phyloP scores from a whole-genome alignment of 1,140 invertebrate genomes.

The Achroia grisella region DNA sequence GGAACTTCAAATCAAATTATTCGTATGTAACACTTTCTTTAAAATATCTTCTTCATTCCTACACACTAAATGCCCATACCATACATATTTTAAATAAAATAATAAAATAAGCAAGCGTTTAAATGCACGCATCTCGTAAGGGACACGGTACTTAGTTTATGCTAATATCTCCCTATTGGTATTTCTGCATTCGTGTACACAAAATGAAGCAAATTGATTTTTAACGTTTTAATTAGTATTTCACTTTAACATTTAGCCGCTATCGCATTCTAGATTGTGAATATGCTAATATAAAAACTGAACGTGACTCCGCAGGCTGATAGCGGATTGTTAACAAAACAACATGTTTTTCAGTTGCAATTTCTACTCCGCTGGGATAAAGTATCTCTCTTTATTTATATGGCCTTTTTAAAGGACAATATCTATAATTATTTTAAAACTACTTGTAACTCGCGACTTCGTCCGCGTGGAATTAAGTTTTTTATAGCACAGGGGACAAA shows the following conservation, averaged over 20 bases:
- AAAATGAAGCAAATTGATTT: slow-evolving; percentile 35
- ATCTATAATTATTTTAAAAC: too few species aligned
- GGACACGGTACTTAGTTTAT: slow-evolving; percentile 23
- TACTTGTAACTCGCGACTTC: too few species aligned
- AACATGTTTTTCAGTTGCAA: too few species aligned
- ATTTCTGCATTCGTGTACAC: slow-evolving; percentile 20
- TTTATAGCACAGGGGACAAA: too few species aligned
- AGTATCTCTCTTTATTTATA: too few species aligned
- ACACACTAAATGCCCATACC: too few species aligned
- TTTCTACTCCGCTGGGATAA: too few species aligned
- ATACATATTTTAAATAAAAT: slow-evolving; percentile 15
- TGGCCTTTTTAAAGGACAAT: too few species aligned
- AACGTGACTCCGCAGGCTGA: slow-evolving; percentile 36
- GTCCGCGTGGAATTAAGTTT: too few species aligned
- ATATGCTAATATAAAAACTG: slow-evolving; percentile 36
- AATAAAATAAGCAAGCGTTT: slow-evolving; percentile 31
- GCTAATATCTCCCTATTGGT: slow-evolving; percentile 33
- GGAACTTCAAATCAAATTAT: too few species aligned
- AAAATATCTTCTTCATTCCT: too few species aligned
- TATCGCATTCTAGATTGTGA: slow-evolving; percentile 36
- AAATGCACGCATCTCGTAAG: slow-evolving; percentile 21
- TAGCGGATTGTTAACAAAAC: slow-evolving; percentile 4
- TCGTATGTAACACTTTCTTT: too few species aligned
- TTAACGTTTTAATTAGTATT: slow-evolving; percentile 47
- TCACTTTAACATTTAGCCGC: slow-evolving; percentile 16